Evolutionary conservation across 2,797 vertebrate species (phyloP), one percentile per base, ranked within the genome.

Genomic region (Sebastes trivittatus): DNA sequence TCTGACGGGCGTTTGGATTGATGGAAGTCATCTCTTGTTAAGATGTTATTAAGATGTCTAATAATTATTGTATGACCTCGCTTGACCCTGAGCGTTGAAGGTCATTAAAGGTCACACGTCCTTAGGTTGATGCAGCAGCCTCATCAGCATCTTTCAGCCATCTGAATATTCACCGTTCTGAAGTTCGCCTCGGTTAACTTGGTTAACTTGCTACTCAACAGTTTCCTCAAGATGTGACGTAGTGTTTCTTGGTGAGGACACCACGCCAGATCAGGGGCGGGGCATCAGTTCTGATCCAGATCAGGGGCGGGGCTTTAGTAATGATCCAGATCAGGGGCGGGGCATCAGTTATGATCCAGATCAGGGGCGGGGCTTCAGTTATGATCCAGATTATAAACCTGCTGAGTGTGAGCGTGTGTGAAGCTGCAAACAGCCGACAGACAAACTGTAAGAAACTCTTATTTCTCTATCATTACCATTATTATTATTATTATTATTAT

Each of bases 351-450:
- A 30, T 81, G 66, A 75, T 69, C 38, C 38, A 42, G 38, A 34
- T 34, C 11, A 7, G 29, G 59, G 59, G 80, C 18, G 75, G 56
- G n/a, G 46, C 64, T 8, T 46, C 63, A 49, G n/a, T 68, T 71
- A 30, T 81, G 61, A 75, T 69, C 71, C 59, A 46, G 73, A 52
- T 76, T 63, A 64, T 75, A 70, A 75, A 65, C 9, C 72, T 69
- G 63, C 58, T 68, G 71, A 60, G 61, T 71, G 75, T 63, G 49
- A 23, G 49, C 11, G 61, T 56, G 64, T 34, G 75, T 59, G 60
- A 72, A 23, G 61, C 69, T 66, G 25, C 27, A 34, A 27, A 52
- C 54, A 22, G 14, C 52, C 36, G 2, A 32, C 42, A 29, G 34
- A 56, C 70, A 79, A 72, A 72, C 77, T 67, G 77, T 79, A 66